Base-by-base conservation (phyloP, 2,797 vertebrate species). In the Galagoides demidoff region DNA sequence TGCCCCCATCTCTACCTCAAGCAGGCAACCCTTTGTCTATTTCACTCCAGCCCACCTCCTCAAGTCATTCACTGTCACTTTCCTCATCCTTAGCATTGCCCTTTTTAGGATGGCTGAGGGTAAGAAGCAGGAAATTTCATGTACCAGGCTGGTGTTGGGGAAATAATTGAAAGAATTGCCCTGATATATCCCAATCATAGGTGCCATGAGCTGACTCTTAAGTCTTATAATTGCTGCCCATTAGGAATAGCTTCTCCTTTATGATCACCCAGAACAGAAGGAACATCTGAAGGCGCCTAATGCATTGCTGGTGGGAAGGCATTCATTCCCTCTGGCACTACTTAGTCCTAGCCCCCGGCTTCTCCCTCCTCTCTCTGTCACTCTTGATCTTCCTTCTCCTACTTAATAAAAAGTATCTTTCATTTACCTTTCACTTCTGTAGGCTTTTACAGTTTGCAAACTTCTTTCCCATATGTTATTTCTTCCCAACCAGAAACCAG, bases 201-300 rank as follows among this genome's bases (percentile, higher is more conserved):
- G 73, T 81, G 84, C 89, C 73, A 25, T 11, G 2, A 70, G 34
- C 66, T 37, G 85, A 76, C 74, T 90, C 68, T 85, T 76, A 71
- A 68, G 64, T 73, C 66, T 95, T 70, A 55, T 96, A 97, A 96
- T 94, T 93, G 96, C 93, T 81, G 87, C 63, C 95, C 94, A 84
- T 95, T 93, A 94, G 85, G 84, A 96, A 85, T 23, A 76, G 89
- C 83, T 59, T 88, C 81, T 83, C 25, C 88, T 97, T 96, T 89
- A 85, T 92, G 94, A 91, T 92, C 81, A 19, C 61, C 57, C 23
- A 57, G 89, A 68, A 85, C 79, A 82, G 78, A 82, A 78, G 0
- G 81, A 82, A 68, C 79, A n/a, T 92, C 81, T 85, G 92, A 87
- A 68, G 74, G 77, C 29, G 59, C 85, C 82, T 93, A 92, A 96